Evolutionary conservation across 2,113 vertebrate species (phyloP), one percentile per base, ranked within the genome.

Genomic region (Eleginops maclovinus): DNA sequence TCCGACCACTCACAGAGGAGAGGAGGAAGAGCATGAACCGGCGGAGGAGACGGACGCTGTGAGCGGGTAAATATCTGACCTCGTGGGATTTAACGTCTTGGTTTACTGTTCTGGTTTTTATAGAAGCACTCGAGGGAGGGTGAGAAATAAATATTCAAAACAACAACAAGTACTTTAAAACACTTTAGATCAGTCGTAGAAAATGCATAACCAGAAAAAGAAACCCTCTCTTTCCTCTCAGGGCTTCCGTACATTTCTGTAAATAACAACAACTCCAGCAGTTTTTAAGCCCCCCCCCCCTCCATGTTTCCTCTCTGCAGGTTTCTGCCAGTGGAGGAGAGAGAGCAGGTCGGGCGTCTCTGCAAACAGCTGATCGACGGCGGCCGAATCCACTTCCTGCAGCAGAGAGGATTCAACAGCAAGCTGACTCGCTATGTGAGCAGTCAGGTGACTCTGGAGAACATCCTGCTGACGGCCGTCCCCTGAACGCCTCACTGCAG

Each of bases 311-410:
- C 26, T 28, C 9, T 22, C 50, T 59, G 15, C 71, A 98, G 97
- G 79, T 75, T 94, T 1, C 90, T 97, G 76, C 93, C 94, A 1
- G 85, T 64, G 14, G 95, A 92, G 26, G 96, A 98, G 11, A 95
- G 97, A 1, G 93, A 97, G 85, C 88, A 90, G 22, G 55, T 98
- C 0, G 98, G 98, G 0, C 91, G 84, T 19, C 95, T 97, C 68
- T 99, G 97, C 82, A 99, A 99, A 73, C 85, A 86, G 72, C 88
- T 99, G 70, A 98, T 99, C 17, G 95, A 99, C 76, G 87, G 93
- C 0, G 98, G 98, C 10, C 93, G 98, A 53, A 43, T 96, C 0
- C 68, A 96, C 54, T 99, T 96, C 74, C 95, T 99, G 77, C 84
- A 88, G 7, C 90, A 88, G 3, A 93, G 74, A 55, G 96, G 98